phyloP scores from a whole-genome alignment of 2,113 vertebrate species.

The Sphaerodactylus townsendi region DNA sequence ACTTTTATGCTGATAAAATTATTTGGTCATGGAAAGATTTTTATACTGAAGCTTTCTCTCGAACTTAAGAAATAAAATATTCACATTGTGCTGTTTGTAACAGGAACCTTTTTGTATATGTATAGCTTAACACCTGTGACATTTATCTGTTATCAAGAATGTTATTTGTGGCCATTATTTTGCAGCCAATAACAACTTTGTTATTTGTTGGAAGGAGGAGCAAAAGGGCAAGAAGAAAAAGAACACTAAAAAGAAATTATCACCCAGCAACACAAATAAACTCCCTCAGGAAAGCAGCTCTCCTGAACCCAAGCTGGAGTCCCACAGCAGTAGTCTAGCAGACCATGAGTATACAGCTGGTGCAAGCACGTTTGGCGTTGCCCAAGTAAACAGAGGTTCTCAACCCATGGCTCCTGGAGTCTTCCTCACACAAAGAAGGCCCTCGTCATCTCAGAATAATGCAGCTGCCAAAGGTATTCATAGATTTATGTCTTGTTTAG shows the following conservation, averaged over 20 bases:
- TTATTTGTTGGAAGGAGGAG: slow-evolving; percentile 87
- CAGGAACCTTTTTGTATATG: not conserved
- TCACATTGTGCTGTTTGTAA: not conserved
- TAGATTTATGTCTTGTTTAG: not conserved
- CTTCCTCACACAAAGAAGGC: slow-evolving; percentile 91
- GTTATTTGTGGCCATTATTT: not conserved
- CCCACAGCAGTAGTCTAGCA: slow-evolving; percentile 85
- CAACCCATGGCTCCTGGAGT: slow-evolving; percentile 96
- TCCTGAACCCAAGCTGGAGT: slow-evolving; percentile 86
- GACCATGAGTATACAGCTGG: slow-evolving; percentile 91
- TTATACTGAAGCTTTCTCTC: not conserved
- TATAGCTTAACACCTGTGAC: not conserved
- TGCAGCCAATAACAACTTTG: slow-evolving; percentile 53
- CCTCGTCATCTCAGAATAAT: slow-evolving; percentile 90
- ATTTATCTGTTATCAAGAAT: not conserved
- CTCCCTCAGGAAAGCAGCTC: slow-evolving; percentile 90
- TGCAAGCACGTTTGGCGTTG: slow-evolving; percentile 75
- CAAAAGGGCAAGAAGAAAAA: slow-evolving; percentile 97
- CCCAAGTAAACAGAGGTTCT: slow-evolving; percentile 80
- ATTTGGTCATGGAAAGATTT: not conserved
- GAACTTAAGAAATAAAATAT: too few relatives aligned
- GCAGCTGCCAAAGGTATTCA: slow-evolving; percentile 83
- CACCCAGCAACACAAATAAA: slow-evolving; percentile 77
- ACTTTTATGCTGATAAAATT: not conserved
- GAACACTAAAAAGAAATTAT: slow-evolving; percentile 92